These are phyloP conservation scores for Syncerus caffer DNA, from an alignment of 2,797 vertebrate genomes.

Conservation along the genomic window DNA sequence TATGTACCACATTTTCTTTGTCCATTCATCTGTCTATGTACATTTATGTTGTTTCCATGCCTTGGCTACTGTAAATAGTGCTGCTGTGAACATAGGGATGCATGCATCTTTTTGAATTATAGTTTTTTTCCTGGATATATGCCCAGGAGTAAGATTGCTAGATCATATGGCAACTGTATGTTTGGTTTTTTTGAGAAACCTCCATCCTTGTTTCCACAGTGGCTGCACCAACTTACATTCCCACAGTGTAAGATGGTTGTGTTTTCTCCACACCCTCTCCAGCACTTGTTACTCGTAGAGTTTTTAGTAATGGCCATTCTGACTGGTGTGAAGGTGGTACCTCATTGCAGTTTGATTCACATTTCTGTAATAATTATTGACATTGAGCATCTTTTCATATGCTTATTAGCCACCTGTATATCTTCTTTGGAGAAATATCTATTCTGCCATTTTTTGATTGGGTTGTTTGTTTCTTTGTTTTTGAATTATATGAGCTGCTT, in stretches of 20 bases:
- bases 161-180: neutral
- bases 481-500: neutral
- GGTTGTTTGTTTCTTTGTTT: neutral
- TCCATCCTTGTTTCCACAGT: neutral
- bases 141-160: neutral
- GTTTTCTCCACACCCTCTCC: neutral
- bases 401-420: neutral
- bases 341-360: neutral
- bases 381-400: neutral
- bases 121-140: neutral
- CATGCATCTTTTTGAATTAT: neutral
- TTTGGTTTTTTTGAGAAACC: neutral
- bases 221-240: neutral
- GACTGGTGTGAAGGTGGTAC: neutral
- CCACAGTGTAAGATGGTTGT: neutral
- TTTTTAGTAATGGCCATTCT: neutral
- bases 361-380: neutral
- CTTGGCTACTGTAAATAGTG: neutral
- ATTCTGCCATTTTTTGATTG: neutral
- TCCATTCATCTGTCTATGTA: neutral
- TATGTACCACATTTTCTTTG: neutral
- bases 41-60: neutral
- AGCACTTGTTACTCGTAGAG: neutral
- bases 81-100: neutral
- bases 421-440: neutral